These are phyloP conservation scores for Horisme vitalbata DNA, from an alignment of 2,888 invertebrate genomes.

Conservation along the genomic window DNA sequence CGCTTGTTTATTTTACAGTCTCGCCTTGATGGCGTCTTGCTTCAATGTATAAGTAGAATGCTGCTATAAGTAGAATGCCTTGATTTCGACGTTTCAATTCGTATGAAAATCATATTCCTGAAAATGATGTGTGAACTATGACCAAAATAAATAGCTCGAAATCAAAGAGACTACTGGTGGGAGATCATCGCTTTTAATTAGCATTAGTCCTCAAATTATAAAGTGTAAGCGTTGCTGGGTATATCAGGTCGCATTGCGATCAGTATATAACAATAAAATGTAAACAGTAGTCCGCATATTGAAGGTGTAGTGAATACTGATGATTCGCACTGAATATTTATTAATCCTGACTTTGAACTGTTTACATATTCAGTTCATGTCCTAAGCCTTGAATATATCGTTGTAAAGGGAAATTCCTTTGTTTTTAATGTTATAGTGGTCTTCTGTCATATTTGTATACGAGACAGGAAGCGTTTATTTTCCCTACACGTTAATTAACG, in stretches of 20 bases:
- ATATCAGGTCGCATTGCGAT: no score
- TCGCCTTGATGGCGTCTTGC: conserved; percentile 20
- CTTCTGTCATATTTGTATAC: neutral
- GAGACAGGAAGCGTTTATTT: conserved; percentile 15
- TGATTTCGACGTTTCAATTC: no score
- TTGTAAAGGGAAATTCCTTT: conserved; percentile 26
- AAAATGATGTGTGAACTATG: no score
- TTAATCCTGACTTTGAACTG: conserved; percentile 17
- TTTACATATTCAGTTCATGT: conserved; percentile 29
- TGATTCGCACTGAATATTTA: conserved; percentile 21
- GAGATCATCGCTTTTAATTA: no score
- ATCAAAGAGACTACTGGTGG: no score
- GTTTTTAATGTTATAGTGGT: conserved; percentile 14
- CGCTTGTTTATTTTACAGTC: conserved; percentile 28
- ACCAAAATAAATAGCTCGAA: no score
- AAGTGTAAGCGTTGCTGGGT: no score
- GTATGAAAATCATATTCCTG: no score
- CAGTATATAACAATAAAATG: no score
- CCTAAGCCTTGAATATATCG: conserved; percentile 25
- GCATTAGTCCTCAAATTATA: no score
- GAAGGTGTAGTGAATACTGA: conserved; percentile 15
- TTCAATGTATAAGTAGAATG: conserved; percentile 14
- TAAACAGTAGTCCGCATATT: neutral
- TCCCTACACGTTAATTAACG: conserved; percentile 4
- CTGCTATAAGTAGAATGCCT: no score